Evolutionary conservation across 2,888 invertebrate genomes (phyloP), one percentile per base, ranked within the genome.

Genomic region (Drosophila peninsularis): DNA sequence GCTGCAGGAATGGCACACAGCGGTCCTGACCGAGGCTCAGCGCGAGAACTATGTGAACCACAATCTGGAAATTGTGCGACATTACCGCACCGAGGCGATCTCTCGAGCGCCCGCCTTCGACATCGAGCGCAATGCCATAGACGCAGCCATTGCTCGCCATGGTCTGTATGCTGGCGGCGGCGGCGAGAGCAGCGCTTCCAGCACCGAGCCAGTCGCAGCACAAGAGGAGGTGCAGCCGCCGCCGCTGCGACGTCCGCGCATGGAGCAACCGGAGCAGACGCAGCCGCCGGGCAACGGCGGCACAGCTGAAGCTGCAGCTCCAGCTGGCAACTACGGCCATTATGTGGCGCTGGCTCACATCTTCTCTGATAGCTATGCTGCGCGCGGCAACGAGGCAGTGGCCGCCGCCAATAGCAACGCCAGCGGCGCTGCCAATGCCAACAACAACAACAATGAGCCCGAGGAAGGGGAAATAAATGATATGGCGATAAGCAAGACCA

Each of bases 41-140:
- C 78, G 78, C 11, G 78, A 78, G 45, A 78, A 78, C n/a, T 74
- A 78, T 56, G 64, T 78, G 3, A 78, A 78, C 19, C 70, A 70
- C 13, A 78, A 81, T 49, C 39, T 78, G 71, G 78, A 78, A 56
- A 67, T 78, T 9, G 81, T 81, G 14, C 78, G 78, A 10, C 78
- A 78, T 24, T 76, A 63, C 65, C 77, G 80, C 37, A 76, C 62
- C 11, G 80, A 80, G 49, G 80, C 71, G 4, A 67, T 76, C 10
- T 61, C 58, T 1, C 62, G 71, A 2, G 64, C 76, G 11, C 68
- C 62, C 14, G 65, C 56, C 39, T 78, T 66, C 13, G 74, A 81
- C 27, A 21, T 78, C 3, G 78, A 78, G 36, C 78, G 81, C 10
- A 78, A 71, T 62, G 78, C 78, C 5, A 79, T 81, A 13, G 68